These are phyloP conservation scores for Genyomyrus donnyi DNA, from an alignment of 2,113 vertebrate genomes.

Conservation along the genomic window DNA sequence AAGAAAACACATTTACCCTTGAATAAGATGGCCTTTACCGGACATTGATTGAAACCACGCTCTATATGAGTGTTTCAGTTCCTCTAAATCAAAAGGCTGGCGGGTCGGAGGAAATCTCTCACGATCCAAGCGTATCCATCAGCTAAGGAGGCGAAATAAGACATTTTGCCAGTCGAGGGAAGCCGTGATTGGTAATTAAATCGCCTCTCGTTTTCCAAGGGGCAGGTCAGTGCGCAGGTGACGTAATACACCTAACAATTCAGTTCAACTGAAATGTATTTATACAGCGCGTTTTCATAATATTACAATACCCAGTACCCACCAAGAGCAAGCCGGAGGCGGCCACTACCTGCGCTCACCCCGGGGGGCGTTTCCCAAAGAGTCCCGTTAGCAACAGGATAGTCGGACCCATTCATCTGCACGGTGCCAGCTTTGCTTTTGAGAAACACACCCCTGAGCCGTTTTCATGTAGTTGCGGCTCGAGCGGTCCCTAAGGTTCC, in stretches of 20 bases:
- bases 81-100: not conserved
- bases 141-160: not conserved
- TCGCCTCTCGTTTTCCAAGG: not conserved
- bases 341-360: not conserved
- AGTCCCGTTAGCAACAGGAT: not conserved
- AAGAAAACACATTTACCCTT: not conserved
- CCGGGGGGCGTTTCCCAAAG: not conserved
- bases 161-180: not conserved
- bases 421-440: not conserved
- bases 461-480: not conserved
- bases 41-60: slow-evolving; percentile 12
- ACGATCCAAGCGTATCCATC: not conserved
- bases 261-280: not conserved
- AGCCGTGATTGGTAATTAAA: not conserved
- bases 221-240: not conserved
- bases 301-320: not conserved
- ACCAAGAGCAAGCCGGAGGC: not conserved
- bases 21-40: not conserved
- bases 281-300: not conserved
- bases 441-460: not conserved
- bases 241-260: not conserved
- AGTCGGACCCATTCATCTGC: not conserved
- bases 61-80: slow-evolving; percentile 10
- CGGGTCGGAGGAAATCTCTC: not conserved
- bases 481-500: not conserved